Percentiles rank a stretch among this genome's conserved stretches.
Conservation (phyloP, 1,140 invertebrate species). For the Piezodorus guildinii region DNA sequence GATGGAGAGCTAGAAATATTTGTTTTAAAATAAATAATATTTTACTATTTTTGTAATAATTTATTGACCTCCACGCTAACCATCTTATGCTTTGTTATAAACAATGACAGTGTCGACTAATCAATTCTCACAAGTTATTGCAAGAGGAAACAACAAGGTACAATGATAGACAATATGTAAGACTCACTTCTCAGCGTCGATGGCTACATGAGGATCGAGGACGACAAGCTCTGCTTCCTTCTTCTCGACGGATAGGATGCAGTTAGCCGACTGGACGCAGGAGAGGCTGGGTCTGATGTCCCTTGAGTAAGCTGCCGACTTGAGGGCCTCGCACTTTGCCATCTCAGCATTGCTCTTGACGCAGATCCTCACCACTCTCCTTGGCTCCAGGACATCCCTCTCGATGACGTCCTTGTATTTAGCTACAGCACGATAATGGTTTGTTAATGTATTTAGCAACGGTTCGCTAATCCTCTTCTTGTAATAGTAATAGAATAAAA, state of each 20-base stretch:
- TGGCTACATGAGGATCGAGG: conserved; percentile 45
- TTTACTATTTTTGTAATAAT: no score
- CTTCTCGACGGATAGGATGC: conserved; percentile 51
- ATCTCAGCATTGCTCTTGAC: conserved; percentile 45
- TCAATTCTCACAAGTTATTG: no score
- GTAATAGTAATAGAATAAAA: no score
- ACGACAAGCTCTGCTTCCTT: conserved; percentile 50
- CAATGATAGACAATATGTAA: no score
- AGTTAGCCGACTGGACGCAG: conserved; percentile 44
- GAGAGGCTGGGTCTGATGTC: conserved; percentile 57
- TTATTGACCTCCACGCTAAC: no score
- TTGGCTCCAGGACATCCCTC: conserved; percentile 47
- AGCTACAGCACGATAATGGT: conserved; percentile 33
- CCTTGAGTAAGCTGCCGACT: conserved; percentile 53
- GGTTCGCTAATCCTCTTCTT: no score
- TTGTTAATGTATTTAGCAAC: no score
- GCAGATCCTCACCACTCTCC: conserved; percentile 46
- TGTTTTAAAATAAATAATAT: no score
- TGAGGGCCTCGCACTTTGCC: conserved; percentile 53
- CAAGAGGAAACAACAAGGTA: no score
- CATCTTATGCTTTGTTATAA: no score
- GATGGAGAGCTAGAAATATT: no score
- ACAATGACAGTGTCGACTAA: no score
- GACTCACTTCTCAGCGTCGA: conserved; percentile 40
- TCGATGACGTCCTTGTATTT: conserved; percentile 69